These are phyloP conservation scores for Percina caprodes DNA, from an alignment of 2,113 vertebrate species.

Conservation along the genomic window DNA sequence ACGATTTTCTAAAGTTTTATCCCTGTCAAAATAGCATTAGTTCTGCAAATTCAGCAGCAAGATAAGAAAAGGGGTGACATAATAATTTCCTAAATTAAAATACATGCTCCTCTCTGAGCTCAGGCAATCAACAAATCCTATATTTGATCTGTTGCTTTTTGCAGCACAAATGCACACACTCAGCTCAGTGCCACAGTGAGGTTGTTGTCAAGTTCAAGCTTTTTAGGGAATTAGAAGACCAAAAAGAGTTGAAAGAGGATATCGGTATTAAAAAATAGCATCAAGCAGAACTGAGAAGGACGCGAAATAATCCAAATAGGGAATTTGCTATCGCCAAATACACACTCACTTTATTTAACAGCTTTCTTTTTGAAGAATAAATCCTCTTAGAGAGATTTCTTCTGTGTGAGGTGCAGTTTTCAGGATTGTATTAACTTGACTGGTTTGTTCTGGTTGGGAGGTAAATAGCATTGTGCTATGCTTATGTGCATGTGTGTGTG, in stretches of 20 bases:
- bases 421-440: conserved; percentile 66
- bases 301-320: conserved; percentile 77
- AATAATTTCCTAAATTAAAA: conserved; percentile 58
- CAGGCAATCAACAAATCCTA: conserved; percentile 19
- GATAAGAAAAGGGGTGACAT: conserved; percentile 39
- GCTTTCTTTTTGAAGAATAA: conserved; percentile 76
- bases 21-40: conserved; percentile 23
- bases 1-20: conserved; percentile 26
- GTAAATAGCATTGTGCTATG: conserved; percentile 52
- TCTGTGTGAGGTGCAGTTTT: conserved; percentile 78
- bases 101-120: conserved; percentile 45
- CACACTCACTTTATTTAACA: conserved; percentile 67
- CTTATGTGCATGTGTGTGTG: conserved; percentile 1
- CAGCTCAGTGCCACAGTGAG: conserved; percentile 50
- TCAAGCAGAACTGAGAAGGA: conserved; percentile 66
- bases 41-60: conserved; percentile 30
- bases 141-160: conserved; percentile 54
- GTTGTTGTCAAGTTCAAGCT: conserved; percentile 61
- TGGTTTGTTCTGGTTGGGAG: conserved; percentile 66
- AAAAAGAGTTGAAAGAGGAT: conserved; percentile 73
- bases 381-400: conserved; percentile 79
- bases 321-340: conserved; percentile 72
- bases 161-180: conserved; percentile 35
- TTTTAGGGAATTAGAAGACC: conserved; percentile 68
- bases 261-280: conserved; percentile 70